A percentile compares a stretch with the other conserved stretches of the same genome.
These are phyloP conservation scores for Calyptomena viridis DNA, from an alignment of 2,113 vertebrate genomes.

Conservation along the genomic window DNA sequence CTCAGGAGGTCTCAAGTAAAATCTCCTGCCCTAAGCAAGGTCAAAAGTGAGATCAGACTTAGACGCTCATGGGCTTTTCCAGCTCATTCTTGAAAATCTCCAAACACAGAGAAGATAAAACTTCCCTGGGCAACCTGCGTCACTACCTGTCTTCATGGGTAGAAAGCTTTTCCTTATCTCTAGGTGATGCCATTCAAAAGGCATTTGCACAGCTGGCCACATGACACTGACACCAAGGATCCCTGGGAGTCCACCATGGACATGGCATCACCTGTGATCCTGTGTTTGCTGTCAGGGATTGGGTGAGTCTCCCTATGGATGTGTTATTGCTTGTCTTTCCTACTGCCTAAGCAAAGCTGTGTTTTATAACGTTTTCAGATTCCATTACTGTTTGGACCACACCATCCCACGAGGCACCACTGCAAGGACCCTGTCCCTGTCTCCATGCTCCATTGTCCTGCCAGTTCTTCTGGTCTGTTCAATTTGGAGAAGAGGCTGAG, in stretches of 20 bases:
- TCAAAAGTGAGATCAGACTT: neutral
- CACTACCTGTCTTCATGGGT: neutral
- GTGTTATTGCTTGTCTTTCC: neutral
- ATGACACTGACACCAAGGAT: neutral
- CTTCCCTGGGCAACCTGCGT: neutral
- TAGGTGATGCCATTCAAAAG: neutral
- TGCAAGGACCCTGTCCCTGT: neutral
- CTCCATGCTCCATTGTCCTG: neutral
- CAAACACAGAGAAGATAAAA: too few relatives aligned
- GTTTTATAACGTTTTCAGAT: neutral
- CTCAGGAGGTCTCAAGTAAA: neutral
- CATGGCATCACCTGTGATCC: neutral
- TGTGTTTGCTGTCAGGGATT: neutral
- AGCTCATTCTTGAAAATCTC: neutral
- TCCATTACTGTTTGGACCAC: too few relatives aligned
- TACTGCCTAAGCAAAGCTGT: neutral
- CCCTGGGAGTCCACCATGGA: neutral
- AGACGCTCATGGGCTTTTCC: neutral
- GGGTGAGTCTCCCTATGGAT: accelerated
- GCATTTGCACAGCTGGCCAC: neutral
- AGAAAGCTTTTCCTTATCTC: neutral
- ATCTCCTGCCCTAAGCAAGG: neutral
- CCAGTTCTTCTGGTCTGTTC: neutral
- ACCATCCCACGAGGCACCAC: neutral
- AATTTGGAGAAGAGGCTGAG: too few relatives aligned